These are phyloP conservation scores for Leistus spinibarbis DNA, from an alignment of 2,888 invertebrate genomes.

Conservation along the genomic window DNA sequence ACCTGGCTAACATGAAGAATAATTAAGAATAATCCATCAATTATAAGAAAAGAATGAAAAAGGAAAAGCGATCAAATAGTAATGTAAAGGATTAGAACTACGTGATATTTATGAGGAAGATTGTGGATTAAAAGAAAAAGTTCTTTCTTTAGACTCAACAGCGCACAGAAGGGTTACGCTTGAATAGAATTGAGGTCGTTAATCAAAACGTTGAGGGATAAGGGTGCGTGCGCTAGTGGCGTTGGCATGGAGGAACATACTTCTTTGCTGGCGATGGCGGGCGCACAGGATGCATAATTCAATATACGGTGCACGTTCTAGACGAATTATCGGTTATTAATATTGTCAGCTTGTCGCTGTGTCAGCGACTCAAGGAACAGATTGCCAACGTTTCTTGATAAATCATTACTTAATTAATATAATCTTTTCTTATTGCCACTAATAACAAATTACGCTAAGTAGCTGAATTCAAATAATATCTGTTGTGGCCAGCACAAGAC, in stretches of 20 bases:
- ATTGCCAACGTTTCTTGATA: not conserved
- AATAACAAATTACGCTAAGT: too few species aligned
- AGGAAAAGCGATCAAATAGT: too few species aligned
- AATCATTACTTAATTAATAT: not conserved
- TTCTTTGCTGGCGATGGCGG: too few species aligned
- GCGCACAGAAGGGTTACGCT: not conserved
- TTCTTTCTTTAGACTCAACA: not conserved
- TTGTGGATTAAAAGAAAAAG: conserved; percentile 24
- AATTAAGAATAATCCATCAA: too few species aligned
- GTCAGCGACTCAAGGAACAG: not conserved
- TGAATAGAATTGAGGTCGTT: conserved; percentile 23
- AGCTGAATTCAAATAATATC: too few species aligned
- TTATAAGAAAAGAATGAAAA: too few species aligned
- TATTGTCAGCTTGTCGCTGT: not conserved
- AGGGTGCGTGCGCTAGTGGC: not conserved
- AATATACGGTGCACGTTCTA: not conserved
- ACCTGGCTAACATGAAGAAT: too few species aligned
- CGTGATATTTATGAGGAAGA: not conserved
- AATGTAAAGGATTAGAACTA: too few species aligned
- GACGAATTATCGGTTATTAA: not conserved
- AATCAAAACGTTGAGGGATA: conserved; percentile 14
- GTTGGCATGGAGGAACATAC: not conserved
- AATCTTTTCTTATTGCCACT: not conserved
- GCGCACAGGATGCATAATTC: not conserved
- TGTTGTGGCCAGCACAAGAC: too few species aligned